Base-by-base conservation (phyloP, 2,113 vertebrate genomes). In the Anser brachyrhynchus region DNA sequence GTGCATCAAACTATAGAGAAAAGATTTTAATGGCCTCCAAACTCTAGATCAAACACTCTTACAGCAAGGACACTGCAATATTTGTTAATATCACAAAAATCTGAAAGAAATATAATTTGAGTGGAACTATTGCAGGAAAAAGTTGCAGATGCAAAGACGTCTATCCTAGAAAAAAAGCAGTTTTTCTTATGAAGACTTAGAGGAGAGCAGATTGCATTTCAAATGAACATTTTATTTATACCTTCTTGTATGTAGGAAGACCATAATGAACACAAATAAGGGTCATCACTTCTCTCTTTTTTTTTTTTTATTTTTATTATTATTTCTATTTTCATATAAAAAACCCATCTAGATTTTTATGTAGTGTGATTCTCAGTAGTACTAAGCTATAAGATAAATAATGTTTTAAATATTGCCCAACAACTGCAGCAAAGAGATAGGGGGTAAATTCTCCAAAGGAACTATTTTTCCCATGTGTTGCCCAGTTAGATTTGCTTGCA, bases 21-120 rank as follows among this genome's bases (percentile, higher is more conserved):
- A 83, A 91, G 23, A 86, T 90, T 90, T 93, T 92, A 94, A 92
- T 67, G 62, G 72, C 13, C 44, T 90, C 37, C 49, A 78, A 87
- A 91, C 71, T 87, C 54, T 37, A 76, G 43, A 85, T 90, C 61
- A 92, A 90, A 84, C 11, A 65, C 3, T 57, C 23, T 72, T 49
- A 35, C n/a, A 83, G 22, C 35, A 84, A 78, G 33, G 26, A 87
- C 86, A 92, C 70, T 37, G 10, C 64, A 86, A 17, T 67, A 64
- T 92, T 89, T 91, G 23, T 67, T 91, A 87, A 76, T 44, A 64
- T 25, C 71, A 43, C 23, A 44, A 79, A 59, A 62, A 31, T 5
- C 23, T 37, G 20, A 64, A 75, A 67, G 33, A 71, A 61, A 3
- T 46, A 54, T 52, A 43, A 69, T 82, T 79, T 76, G 7, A 6